phyloP scores from a whole-genome alignment of 2,113 vertebrate genomes.

The Abramis brama region DNA sequence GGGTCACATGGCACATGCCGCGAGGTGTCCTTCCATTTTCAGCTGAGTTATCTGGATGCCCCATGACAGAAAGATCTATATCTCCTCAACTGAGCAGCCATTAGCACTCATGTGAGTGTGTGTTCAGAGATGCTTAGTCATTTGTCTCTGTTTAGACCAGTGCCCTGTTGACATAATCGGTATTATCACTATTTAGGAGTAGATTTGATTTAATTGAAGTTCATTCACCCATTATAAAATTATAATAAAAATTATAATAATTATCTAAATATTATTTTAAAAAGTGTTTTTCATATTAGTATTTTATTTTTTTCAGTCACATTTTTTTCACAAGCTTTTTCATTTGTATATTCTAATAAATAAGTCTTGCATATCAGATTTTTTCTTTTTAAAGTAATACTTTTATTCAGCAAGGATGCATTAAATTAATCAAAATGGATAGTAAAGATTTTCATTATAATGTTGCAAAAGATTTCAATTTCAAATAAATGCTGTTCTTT shows the following conservation, averaged over 20 bases:
- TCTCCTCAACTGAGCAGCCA: constrained; percentile 18
- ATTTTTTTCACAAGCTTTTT: background rate
- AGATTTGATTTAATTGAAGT: background rate
- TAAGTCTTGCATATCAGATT: too few relatives aligned
- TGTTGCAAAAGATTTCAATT: too few relatives aligned
- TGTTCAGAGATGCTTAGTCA: constrained; percentile 34
- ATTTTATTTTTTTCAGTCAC: background rate
- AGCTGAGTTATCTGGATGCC: constrained; percentile 36
- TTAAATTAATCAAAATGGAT: background rate
- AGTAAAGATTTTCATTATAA: too few relatives aligned
- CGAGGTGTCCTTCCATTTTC: constrained; percentile 42
- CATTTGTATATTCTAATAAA: background rate
- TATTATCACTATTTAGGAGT: background rate
- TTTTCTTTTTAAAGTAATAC: too few relatives aligned
- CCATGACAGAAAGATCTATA: constrained; percentile 43
- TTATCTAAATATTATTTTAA: background rate
- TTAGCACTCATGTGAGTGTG: constrained; percentile 29
- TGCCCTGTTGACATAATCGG: constrained; percentile 15
- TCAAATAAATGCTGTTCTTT: too few relatives aligned
- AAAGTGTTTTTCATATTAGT: background rate
- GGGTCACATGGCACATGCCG: constrained; percentile 40
- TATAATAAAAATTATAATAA: too few relatives aligned
- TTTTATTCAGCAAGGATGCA: too few relatives aligned
- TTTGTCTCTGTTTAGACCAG: constrained; percentile 15
- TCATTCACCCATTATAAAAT: background rate